Conservation (phyloP, 2,888 invertebrate species). For the Cryptocephalus primarius region DNA sequence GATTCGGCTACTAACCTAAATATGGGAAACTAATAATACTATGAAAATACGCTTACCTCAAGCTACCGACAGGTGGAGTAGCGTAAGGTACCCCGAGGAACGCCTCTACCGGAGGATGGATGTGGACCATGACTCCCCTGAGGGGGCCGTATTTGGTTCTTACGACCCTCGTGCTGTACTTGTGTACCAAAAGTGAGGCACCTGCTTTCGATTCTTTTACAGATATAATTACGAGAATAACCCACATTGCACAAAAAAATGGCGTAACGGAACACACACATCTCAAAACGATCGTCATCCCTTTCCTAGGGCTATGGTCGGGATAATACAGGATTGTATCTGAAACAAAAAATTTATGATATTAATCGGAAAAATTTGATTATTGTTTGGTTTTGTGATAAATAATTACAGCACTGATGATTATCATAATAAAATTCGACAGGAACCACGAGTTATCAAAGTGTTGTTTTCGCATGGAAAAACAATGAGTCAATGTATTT, state of each 20-base stretch:
- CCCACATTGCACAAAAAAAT: constrained; percentile 33
- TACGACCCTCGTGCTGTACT: constrained; percentile 72
- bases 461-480: too few relatives aligned
- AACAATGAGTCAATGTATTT: too few relatives aligned
- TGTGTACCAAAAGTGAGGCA: constrained; percentile 50
- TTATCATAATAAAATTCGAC: too few relatives aligned
- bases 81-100: constrained; percentile 92
- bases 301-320: background rate
- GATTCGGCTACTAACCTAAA: too few relatives aligned
- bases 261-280: constrained; percentile 28
- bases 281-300: constrained; percentile 15
- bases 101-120: constrained; percentile 76
- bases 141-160: constrained; percentile 84
- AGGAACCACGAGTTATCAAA: too few relatives aligned
- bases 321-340: background rate
- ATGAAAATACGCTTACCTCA: constrained; percentile 48
- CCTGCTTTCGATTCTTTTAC: constrained; percentile 41
- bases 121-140: constrained; percentile 73
- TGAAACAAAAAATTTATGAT: background rate
- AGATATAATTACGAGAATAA: constrained; percentile 48
- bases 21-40: background rate
- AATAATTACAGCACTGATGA: too few relatives aligned
- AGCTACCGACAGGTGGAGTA: constrained; percentile 78
- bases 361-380: too few relatives aligned
- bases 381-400: too few relatives aligned